Conservation (phyloP, 2,113 vertebrate genomes). For the Odontophorus gujanensis region DNA sequence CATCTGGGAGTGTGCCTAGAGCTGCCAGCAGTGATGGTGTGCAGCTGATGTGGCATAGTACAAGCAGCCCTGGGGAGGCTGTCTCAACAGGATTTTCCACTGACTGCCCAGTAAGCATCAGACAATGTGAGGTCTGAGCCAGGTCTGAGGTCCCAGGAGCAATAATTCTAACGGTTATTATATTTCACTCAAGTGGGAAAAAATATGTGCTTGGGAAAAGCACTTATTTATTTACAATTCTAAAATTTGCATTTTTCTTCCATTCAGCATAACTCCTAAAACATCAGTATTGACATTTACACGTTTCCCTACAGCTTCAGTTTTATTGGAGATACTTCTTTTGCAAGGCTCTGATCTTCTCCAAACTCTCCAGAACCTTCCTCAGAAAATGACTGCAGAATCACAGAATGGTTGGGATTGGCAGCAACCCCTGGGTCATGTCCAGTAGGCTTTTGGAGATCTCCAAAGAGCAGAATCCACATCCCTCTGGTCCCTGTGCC, state of each 20-base stretch:
- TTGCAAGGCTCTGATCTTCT: not conserved
- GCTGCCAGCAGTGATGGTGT: not conserved
- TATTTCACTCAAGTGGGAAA: not conserved
- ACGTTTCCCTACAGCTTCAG: not conserved
- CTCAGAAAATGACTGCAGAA: not conserved
- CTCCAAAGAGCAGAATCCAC: not conserved
- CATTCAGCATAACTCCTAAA: not conserved
- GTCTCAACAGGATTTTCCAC: not conserved
- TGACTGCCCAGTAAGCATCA: not conserved
- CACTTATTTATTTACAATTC: not conserved
- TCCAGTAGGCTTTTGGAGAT: not conserved
- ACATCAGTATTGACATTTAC: not conserved
- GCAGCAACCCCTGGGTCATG: not conserved
- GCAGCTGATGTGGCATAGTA: not conserved
- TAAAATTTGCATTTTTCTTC: not conserved
- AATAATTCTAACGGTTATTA: not conserved
- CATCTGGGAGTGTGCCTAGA: not conserved
- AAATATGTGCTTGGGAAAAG: not conserved
- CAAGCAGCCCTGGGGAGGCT: not conserved
- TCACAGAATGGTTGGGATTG: not conserved
- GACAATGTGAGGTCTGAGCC: not conserved
- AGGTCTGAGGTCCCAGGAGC: not conserved
- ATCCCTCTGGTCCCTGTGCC: not conserved
- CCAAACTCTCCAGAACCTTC: not conserved
- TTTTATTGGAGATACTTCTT: not conserved